Conservation (phyloP, 2,797 vertebrate genomes). For the Poeciliopsis infans region DNA sequence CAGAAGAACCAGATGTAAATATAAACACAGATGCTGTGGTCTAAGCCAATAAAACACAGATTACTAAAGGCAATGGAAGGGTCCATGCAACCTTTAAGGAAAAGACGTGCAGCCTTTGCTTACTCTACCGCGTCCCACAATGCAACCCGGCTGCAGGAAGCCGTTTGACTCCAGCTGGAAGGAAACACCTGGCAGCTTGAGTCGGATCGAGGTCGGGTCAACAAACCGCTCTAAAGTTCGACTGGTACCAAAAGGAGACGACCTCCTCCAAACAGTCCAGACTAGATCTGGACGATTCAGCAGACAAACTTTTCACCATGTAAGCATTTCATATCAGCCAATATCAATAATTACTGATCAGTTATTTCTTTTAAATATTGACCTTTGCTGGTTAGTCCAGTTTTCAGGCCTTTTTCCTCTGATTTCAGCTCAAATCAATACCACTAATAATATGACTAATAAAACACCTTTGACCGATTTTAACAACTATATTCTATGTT, state of each 20-base stretch:
- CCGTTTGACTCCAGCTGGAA: not conserved
- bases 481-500: not conserved
- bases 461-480: not conserved
- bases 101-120: not conserved
- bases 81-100: not conserved
- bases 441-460: not conserved
- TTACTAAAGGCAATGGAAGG: not conserved
- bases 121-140: not conserved
- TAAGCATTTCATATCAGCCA: too few species aligned
- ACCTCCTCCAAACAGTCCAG: not conserved
- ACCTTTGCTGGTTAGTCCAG: too few species aligned
- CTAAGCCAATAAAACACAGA: not conserved
- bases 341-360: too few species aligned
- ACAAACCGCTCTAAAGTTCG: not conserved
- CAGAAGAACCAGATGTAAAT: not conserved
- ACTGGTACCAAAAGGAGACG: not conserved
- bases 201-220: not conserved
- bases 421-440: not conserved
- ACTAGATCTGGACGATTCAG: too few species aligned
- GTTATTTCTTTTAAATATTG: too few species aligned
- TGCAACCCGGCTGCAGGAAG: not conserved
- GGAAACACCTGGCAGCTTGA: not conserved
- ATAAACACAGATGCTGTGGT: not conserved
- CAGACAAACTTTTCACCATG: too few species aligned
- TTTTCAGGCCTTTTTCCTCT: not conserved